Percentiles rank a stretch among this genome's conserved stretches.
Evolutionary conservation across 2,888 invertebrate genomes (phyloP).

Genomic region (Lasioglossum leucozonium): DNA sequence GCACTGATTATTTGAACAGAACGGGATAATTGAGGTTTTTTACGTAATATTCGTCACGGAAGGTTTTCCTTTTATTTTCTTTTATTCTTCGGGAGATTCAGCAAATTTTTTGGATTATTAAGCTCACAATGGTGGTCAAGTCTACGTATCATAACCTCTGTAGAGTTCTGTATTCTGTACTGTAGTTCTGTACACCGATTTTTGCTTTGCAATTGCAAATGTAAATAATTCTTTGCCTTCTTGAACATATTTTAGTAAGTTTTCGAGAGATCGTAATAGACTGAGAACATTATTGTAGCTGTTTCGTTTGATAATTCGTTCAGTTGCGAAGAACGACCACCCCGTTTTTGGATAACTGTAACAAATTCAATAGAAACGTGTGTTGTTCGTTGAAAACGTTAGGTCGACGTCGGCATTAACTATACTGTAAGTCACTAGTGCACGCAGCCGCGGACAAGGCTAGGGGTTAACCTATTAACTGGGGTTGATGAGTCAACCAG

Average conservation of each 20-base stretch:
- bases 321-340: not conserved
- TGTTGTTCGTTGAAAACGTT: not conserved
- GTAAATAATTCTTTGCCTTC: not conserved
- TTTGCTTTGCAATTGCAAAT: not conserved
- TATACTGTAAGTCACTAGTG: conserved; percentile 4
- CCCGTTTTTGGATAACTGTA: not conserved
- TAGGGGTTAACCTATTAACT: conserved; percentile 18
- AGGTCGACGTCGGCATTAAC: not conserved
- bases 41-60: not conserved
- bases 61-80: not conserved
- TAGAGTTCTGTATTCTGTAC: too few relatives aligned
- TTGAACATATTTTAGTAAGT: not conserved
- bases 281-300: not conserved
- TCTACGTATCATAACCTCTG: not conserved
- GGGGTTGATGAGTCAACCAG: conserved; percentile 3
- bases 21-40: not conserved
- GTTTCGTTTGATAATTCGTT: not conserved
- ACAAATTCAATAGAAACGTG: not conserved
- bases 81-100: not conserved
- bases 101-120: not conserved
- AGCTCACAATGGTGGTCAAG: not conserved
- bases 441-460: conserved; percentile 13
- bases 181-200: not conserved
- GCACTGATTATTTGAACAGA: not conserved
- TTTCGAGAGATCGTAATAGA: not conserved